Percentiles rank a stretch among this genome's conserved stretches.
Evolutionary conservation across 2,113 vertebrate species (phyloP).

Genomic region (Willisornis vidua): DNA sequence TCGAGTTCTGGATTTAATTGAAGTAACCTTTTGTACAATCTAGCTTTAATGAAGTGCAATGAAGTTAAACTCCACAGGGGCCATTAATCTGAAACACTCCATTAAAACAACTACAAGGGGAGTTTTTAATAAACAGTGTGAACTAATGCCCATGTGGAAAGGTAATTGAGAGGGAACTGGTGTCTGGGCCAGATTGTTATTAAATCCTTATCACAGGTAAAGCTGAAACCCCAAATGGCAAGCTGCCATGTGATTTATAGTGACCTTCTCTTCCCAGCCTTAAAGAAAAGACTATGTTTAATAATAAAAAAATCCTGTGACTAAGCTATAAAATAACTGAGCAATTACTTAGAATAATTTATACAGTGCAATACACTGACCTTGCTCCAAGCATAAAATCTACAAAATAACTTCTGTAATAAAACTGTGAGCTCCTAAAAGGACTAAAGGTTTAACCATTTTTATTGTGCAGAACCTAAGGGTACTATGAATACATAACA

Average conservation of each 20-base stretch:
- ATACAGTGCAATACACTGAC: slow-evolving; percentile 82
- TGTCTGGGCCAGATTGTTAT: slow-evolving; percentile 80
- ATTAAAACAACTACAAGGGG: slow-evolving; percentile 83
- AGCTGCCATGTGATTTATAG: slow-evolving; percentile 78
- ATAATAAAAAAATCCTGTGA: slow-evolving; percentile 81
- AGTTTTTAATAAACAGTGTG: slow-evolving; percentile 88
- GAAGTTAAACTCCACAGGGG: slow-evolving; percentile 81
- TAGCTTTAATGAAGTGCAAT: slow-evolving; percentile 85
- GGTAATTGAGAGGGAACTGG: slow-evolving; percentile 81
- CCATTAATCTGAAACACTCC: slow-evolving; percentile 86
- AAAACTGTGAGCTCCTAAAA: slow-evolving; percentile 81
- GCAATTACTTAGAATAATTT: slow-evolving; percentile 88
- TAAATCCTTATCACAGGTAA: slow-evolving; percentile 84
- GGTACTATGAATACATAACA: slow-evolving; percentile 75
- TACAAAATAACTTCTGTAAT: slow-evolving; percentile 83
- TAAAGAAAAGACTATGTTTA: slow-evolving; percentile 79
- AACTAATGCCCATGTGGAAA: slow-evolving; percentile 85
- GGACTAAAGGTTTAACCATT: slow-evolving; percentile 78
- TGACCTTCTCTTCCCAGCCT: slow-evolving; percentile 71
- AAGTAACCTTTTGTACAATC: slow-evolving; percentile 85
- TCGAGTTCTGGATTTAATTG: slow-evolving; percentile 81
- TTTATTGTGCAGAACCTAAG: slow-evolving; percentile 71
- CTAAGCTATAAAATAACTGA: slow-evolving; percentile 83
- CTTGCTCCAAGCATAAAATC: slow-evolving; percentile 82
- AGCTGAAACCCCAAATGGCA: slow-evolving; percentile 77